Evolutionary conservation across 2,888 invertebrate species (phyloP).

Genomic region (Notodonta ziczac): DNA sequence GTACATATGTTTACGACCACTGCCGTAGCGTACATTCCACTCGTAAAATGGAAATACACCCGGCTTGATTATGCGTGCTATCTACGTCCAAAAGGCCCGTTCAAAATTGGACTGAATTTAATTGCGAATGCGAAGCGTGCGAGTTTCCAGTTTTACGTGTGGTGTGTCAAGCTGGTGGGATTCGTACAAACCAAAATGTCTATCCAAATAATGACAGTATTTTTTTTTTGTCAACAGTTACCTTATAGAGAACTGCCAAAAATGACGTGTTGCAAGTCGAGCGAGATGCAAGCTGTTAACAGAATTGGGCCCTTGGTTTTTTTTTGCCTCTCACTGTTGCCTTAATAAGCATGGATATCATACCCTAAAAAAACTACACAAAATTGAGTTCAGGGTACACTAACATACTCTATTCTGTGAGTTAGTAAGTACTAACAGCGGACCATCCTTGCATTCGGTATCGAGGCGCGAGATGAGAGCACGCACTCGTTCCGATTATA

Average conservation of each 20-base stretch:
- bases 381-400: not conserved
- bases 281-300: too few relatives aligned
- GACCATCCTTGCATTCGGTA: not conserved
- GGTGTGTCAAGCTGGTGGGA: not conserved
- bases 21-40: slow-evolving; percentile 49
- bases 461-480: slow-evolving; percentile 1
- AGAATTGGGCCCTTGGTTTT: too few relatives aligned
- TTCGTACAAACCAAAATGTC: too few relatives aligned
- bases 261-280: too few relatives aligned
- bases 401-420: not conserved
- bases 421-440: too few relatives aligned
- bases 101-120: slow-evolving; percentile 40
- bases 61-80: slow-evolving; percentile 59
- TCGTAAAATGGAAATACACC: slow-evolving; percentile 69
- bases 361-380: not conserved
- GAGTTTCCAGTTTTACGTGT: not conserved
- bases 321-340: too few relatives aligned
- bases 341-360: too few relatives aligned
- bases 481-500: slow-evolving; percentile 30
- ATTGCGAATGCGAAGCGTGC: slow-evolving; percentile 28
- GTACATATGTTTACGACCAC: slow-evolving; percentile 66
- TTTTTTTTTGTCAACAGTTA: not conserved
- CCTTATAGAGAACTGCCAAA: too few relatives aligned
- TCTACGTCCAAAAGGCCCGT: slow-evolving; percentile 35
- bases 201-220: too few relatives aligned